Base-by-base conservation (phyloP, 2,888 invertebrate genomes). In the Tetranychus piercei region DNA sequence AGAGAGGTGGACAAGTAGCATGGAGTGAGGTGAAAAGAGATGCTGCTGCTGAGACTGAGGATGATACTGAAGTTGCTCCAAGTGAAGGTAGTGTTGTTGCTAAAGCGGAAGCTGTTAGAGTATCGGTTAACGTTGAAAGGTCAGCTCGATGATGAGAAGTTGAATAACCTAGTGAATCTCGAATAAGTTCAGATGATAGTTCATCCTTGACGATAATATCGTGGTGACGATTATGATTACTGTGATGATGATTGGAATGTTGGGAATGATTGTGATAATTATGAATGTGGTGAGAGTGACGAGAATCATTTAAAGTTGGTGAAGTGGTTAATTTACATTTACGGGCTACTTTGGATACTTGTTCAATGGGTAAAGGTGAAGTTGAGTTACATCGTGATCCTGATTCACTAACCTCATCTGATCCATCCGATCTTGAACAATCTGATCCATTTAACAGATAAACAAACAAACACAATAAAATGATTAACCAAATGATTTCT, bases 1-100 rank as follows among this genome's bases (percentile, higher is more conserved):
- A 74, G 15, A 74, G 44, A 43, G 74, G 44, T n/a, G 71, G 71
- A 71, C 71, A 43, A 8, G 71, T 44, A 15, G 44, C 20, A 43
- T 43, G 20, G 44, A 71, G 71, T 7, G 72, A 72, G 45, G 55
- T 20, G 34, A 22, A 71, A 22, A 72, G 43, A 34, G 65, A 22
- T 6, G 74, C 18, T 65, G 74, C 20, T n/a, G 71, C 45, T n/a
- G 70, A 44, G 22, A 64, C 20, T 23, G 20, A 67, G 20, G 67
- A 67, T 22, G 67, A 11, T n/a, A 22, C 20, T 9, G 67, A 11
- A 9, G 23, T 15, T 55, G 55, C 55, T 55, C 9, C 55, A 15
- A 15, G 11, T 55, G 55, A 9, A 15, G 55, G 11, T 2, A 15
- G 11, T 7, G 55, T 15, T 15, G 55, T 15, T 55, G 55, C 55